Conservation (phyloP, 2,113 vertebrate genomes). For the Puma concolor region DNA sequence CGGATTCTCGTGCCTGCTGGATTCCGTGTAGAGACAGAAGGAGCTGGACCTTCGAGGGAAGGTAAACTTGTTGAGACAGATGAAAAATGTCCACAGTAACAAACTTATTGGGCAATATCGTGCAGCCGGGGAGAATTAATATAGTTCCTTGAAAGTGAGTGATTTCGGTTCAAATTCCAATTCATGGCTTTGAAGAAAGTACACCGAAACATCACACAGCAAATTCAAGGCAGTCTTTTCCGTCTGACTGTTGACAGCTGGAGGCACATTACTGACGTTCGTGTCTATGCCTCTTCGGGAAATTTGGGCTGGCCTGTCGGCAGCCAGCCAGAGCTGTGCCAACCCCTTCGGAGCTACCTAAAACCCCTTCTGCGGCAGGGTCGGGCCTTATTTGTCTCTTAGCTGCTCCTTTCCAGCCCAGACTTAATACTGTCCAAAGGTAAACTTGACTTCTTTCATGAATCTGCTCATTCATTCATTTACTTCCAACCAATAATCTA, state of each 20-base stretch:
- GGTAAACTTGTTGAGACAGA: background rate
- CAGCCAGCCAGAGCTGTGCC: conserved; percentile 5
- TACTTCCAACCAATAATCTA: background rate
- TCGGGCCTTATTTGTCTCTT: background rate
- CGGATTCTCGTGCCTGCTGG: background rate
- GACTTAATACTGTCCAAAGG: background rate
- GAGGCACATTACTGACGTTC: background rate
- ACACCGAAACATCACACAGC: background rate
- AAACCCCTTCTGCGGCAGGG: background rate
- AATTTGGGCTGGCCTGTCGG: background rate
- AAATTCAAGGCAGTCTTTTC: background rate
- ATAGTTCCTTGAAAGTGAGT: background rate
- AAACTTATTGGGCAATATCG: background rate
- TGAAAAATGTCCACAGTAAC: background rate
- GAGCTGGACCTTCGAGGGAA: background rate
- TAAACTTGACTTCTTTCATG: background rate
- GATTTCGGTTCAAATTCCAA: conserved; percentile 12
- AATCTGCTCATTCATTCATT: background rate
- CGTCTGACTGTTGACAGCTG: background rate
- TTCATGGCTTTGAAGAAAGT: background rate
- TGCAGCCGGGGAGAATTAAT: background rate
- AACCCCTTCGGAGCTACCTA: background rate
- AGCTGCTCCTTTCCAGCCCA: background rate
- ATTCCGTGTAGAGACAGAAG: background rate
- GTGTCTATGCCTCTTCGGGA: conserved; percentile 23